Evolutionary conservation across 2,888 invertebrate species (phyloP), one percentile per base, ranked within the genome.

Genomic region (Dexiosoma caninum): DNA sequence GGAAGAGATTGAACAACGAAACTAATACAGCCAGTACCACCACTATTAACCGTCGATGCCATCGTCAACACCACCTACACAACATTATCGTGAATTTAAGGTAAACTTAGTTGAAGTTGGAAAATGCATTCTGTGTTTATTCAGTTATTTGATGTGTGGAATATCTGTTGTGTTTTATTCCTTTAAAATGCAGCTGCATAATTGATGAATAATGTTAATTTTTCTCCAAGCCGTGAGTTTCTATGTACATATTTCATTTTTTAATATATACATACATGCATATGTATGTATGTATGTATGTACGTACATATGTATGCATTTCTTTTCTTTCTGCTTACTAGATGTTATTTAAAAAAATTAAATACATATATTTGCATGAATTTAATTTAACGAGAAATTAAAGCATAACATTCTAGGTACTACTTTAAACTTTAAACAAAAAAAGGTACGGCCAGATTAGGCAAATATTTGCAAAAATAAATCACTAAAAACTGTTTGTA

Each of bases 121-220:
- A 46, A 44, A 35, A 27, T 44, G 16, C 21, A 49, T 44, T 72
- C 53, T 44, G n/a, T 37, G 55, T 66, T 74, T 62, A 53, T 72
- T 59, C 64, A 57, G 19, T 51, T 67, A 40, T 53, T 67, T 27
- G n/a, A n/a, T n/a, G 37, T 37, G 30, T 23, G 44, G 14, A 37
- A 67, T 30, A 49, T 53, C 16, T 64, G 14, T 64, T 59, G 35
- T 32, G 9, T 8, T 57, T 51, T 59, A 62, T 75, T 64, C 35
- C 16, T 67, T 67, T 32, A 32, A 66, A 70, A 66, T 67, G 71
- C 81, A 81, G 80, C 80, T 76, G 81, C 77, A 81, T 77, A 77
- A 81, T 81, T 81, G 72, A 81, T 81, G 77, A 72, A 77, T 81
- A 77, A 81, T 81, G 53, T 57, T 62, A 72, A 72, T 69, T 80